Evolutionary conservation across 2,888 invertebrate species (phyloP).

Genomic region (Eubasilissa splendida): DNA sequence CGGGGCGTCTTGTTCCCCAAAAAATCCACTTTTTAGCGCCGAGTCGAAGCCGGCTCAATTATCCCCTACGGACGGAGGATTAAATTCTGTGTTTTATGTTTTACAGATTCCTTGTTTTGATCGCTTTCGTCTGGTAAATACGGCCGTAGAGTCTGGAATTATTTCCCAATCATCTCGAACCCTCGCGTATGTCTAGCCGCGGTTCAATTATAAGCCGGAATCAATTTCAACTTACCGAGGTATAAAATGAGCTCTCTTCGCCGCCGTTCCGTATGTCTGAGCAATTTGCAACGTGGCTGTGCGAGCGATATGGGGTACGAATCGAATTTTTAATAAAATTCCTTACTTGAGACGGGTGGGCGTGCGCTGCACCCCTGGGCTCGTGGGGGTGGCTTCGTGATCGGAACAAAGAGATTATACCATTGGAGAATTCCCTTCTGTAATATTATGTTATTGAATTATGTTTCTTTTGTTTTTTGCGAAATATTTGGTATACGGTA

Average conservation of each 20-base stretch:
- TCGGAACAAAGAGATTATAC: slow-evolving; percentile 38
- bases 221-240: slow-evolving; percentile 58
- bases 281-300: slow-evolving; percentile 35
- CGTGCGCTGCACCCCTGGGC: slow-evolving; percentile 17
- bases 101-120: slow-evolving; percentile 58
- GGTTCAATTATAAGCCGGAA: slow-evolving; percentile 58
- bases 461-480: not conserved
- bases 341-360: slow-evolving; percentile 36
- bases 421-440: not conserved
- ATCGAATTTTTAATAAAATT: slow-evolving; percentile 53
- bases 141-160: slow-evolving; percentile 39
- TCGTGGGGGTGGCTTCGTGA: slow-evolving; percentile 6
- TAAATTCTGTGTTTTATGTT: slow-evolving; percentile 56
- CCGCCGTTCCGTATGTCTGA: slow-evolving; percentile 44
- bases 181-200: slow-evolving; percentile 56
- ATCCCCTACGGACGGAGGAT: slow-evolving; percentile 62
- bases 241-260: slow-evolving; percentile 55
- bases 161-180: slow-evolving; percentile 56
- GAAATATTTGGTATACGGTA: not conserved
- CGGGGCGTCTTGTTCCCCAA: slow-evolving; percentile 58
- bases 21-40: slow-evolving; percentile 63
- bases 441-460: not conserved
- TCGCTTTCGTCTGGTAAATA: slow-evolving; percentile 57
- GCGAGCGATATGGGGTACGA: slow-evolving; percentile 45
- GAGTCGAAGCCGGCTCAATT: slow-evolving; percentile 63